Conservation (phyloP, 2,888 invertebrate genomes). For the Galerucella pusilla region DNA sequence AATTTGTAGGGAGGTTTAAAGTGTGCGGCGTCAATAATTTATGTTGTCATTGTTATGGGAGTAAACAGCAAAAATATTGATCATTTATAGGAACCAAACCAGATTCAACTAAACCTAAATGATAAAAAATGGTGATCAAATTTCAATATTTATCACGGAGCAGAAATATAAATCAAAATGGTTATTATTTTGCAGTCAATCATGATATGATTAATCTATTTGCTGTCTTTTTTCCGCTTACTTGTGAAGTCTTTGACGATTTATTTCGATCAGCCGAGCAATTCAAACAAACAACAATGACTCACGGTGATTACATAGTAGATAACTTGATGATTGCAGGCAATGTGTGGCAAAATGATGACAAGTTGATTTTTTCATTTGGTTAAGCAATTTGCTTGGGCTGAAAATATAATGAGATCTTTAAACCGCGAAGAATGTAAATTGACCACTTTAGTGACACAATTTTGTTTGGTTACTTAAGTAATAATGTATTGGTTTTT, state of each 20-base stretch:
- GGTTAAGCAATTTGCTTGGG: not conserved
- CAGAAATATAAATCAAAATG: constrained; percentile 19
- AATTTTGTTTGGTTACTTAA: not conserved
- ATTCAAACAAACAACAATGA: constrained; percentile 21
- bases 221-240: not conserved
- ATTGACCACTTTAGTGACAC: not conserved
- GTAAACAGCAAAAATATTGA: not conserved
- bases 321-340: not conserved
- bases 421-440: not conserved
- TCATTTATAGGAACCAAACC: not conserved
- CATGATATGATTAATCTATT: constrained; percentile 19
- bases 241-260: constrained; percentile 12
- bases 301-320: constrained; percentile 17
- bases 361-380: constrained; percentile 9
- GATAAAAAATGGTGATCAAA: not conserved
- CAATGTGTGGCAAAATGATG: constrained; percentile 7
- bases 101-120: not conserved
- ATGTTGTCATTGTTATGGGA: no score
- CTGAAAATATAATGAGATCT: not conserved
- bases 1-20: no score
- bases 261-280: constrained; percentile 15
- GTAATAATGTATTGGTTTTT: not conserved
- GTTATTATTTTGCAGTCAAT: constrained; percentile 13
- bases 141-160: not conserved
- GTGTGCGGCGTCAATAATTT: not conserved